These are phyloP conservation scores for Nematostella vectensis DNA, from an alignment of 92 coral and sea anemone genomes.

Conservation along the genomic window DNA sequence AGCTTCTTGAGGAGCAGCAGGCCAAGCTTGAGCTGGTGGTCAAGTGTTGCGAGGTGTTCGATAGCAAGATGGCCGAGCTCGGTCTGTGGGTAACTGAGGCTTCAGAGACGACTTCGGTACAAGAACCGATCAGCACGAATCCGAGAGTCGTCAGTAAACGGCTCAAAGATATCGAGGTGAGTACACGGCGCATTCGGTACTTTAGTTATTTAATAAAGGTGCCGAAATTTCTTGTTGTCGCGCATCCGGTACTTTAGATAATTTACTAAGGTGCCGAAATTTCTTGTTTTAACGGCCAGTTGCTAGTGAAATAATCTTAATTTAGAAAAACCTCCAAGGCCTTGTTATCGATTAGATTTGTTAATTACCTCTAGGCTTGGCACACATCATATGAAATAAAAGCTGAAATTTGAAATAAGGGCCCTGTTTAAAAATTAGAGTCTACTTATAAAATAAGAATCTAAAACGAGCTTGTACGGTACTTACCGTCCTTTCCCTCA, in stretches of 20 bases:
- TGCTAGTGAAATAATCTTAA: too few species aligned
- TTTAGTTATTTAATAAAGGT: neutral
- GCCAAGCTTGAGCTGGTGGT: constrained; percentile 45
- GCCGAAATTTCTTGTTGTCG: neutral
- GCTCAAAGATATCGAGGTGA: constrained; percentile 85
- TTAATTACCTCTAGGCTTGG: too few species aligned
- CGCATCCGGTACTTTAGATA: neutral
- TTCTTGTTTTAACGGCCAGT: too few species aligned
- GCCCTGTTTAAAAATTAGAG: too few species aligned
- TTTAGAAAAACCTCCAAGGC: too few species aligned
- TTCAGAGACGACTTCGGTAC: constrained; percentile 52
- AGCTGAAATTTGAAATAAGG: too few species aligned
- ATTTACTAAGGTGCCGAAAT: too few species aligned
- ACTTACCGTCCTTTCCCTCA: too few species aligned
- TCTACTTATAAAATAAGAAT: too few species aligned
- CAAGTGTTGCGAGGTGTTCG: constrained; percentile 32
- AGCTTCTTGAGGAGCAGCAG: constrained; percentile 57
- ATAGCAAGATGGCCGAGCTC: constrained; percentile 53
- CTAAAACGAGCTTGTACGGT: too few species aligned
- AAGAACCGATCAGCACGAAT: constrained; percentile 75
- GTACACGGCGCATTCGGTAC: neutral
- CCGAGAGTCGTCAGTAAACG: constrained; percentile 65
- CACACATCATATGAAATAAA: too few species aligned
- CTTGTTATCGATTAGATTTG: too few species aligned
- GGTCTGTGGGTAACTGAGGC: constrained; percentile 78